phyloP scores from a whole-genome alignment of 2,797 vertebrate species.

The Ceyx erithaca region DNA sequence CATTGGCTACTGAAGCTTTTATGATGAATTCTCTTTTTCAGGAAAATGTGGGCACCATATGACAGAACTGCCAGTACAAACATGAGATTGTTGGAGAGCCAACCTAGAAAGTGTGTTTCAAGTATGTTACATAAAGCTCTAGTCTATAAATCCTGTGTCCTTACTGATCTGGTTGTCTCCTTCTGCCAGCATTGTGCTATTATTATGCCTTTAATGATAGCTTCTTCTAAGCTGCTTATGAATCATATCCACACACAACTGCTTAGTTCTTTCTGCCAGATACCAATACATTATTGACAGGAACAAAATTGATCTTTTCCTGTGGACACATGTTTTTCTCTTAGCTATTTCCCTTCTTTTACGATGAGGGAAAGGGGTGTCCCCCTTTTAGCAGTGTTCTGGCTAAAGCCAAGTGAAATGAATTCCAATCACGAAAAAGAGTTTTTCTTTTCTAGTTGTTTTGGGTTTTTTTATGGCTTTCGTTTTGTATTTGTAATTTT shows the following conservation, averaged over 20 bases:
- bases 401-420: not conserved
- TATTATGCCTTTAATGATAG: not conserved
- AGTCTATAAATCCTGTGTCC: not conserved
- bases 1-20: not conserved
- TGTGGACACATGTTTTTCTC: not conserved
- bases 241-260: not conserved
- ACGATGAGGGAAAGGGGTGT: not conserved
- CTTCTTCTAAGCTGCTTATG: not conserved
- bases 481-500: not conserved
- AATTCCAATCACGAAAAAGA: not conserved
- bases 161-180: not conserved
- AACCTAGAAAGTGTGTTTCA: not conserved
- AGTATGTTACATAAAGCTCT: not conserved
- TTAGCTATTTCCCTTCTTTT: not conserved
- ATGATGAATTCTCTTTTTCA: not conserved
- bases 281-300: not conserved
- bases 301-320: not conserved
- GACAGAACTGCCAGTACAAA: not conserved
- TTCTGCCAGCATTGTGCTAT: not conserved
- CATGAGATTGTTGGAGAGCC: not conserved
- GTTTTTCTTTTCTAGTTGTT: not conserved
- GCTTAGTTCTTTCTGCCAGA: not conserved
- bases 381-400: not conserved
- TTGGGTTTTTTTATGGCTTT: not conserved
- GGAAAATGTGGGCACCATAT: constrained; percentile 12